phyloP scores from a whole-genome alignment of 2,113 vertebrate genomes.

The Macroglossus sobrinus region DNA sequence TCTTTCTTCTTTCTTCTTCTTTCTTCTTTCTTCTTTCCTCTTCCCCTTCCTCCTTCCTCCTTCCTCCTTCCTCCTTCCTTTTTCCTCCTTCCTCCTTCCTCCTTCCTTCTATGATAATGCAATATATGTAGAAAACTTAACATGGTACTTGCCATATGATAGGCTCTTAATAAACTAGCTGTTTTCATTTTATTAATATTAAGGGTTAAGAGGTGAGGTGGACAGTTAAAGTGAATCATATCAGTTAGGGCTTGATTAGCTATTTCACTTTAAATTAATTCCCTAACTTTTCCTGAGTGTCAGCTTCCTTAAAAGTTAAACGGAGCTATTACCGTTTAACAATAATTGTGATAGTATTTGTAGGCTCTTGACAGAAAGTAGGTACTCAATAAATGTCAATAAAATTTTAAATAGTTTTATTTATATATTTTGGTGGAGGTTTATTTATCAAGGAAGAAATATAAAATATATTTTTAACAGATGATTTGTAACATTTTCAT shows the following conservation, averaged over 20 bases:
- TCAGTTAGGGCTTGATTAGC: not conserved
- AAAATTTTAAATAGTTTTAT: not conserved
- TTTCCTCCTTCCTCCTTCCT: too few relatives aligned
- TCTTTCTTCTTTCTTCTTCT: too few relatives aligned
- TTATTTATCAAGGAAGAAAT: not conserved
- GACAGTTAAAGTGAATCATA: not conserved
- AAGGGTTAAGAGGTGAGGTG: not conserved
- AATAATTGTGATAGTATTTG: not conserved
- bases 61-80: too few relatives aligned
- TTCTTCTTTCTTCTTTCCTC: too few relatives aligned
- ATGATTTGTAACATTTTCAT: not conserved
- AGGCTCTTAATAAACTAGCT: not conserved
- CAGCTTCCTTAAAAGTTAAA: not conserved
- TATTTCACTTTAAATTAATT: not conserved
- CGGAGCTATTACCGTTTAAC: not conserved
- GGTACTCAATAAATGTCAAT: not conserved
- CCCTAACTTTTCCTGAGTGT: not conserved
- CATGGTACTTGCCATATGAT: not conserved
- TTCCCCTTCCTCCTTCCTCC: too few relatives aligned
- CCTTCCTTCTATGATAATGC: too few relatives aligned
- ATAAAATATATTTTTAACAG: slow-evolving; percentile 2
- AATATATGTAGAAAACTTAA: not conserved
- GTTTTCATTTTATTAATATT: not conserved
- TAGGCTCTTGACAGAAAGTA: not conserved
- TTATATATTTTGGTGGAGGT: not conserved